Base-by-base conservation (phyloP, 2,797 vertebrate species). In the Poeciliopsis turneri region DNA sequence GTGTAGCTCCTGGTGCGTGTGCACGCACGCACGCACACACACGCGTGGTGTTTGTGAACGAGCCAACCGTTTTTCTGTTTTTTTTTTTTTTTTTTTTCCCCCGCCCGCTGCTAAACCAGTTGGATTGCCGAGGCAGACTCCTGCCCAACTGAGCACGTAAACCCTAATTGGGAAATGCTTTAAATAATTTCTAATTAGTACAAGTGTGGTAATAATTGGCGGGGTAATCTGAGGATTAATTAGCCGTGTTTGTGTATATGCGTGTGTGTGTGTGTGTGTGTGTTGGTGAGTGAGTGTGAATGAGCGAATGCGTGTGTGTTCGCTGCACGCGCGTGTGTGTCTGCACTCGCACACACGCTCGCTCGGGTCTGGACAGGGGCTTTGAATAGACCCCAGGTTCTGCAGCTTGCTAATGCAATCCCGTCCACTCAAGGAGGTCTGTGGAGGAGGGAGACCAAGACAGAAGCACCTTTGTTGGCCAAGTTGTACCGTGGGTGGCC, bases 101-200 rank as follows among this genome's bases (percentile, higher is more conserved):
- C 53, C 72, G 72, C 77, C 66, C 95, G 57, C 71, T 74, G 51
- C 53, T 74, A 95, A 93, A 90, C 90, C 88, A 83, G 92, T 92
- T 84, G 90, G 91, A 93, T 97, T 97, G 97, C 97, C 95, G 94
- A 96, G 96, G 96, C 96, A 97, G 88, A 91, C 90, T 97, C 95
- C 96, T 92, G 92, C 92, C 91, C 89, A 88, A 92, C 89, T 84
- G 85, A 92, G 97, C 95, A 96, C 94, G 92, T 92, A 96, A 96
- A 92, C 95, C 91, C 95, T 96, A 96, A 97, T 97, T 96, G 95
- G 96, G 95, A 94, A 95, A 96, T 96, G 95, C 95, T 97, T 96
- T 96, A 96, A 96, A 97, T 96, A 94, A 95, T 97, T 96, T 96
- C 94, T 97, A 97, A 98, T 97, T 97, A 97, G 97, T 94, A 95